Percentiles rank a stretch among this genome's conserved stretches.
These are phyloP conservation scores for Pseudachorutes palmiensis DNA, from an alignment of 1,140 invertebrate species.

Conservation along the genomic window DNA sequence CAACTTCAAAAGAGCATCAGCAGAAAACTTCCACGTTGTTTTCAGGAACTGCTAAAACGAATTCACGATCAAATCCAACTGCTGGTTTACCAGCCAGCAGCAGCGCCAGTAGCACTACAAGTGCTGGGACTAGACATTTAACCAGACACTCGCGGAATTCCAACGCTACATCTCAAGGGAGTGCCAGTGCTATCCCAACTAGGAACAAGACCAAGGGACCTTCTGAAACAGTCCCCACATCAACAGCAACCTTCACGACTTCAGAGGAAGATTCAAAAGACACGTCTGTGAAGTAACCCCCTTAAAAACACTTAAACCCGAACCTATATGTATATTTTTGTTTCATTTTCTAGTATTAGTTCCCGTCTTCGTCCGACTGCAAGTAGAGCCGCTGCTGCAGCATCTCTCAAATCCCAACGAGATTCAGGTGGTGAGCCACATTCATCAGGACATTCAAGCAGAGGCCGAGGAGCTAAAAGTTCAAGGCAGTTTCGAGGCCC, in stretches of 20 bases:
- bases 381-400: constrained; percentile 34
- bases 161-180: background rate
- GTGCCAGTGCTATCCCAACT: background rate
- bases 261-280: constrained; percentile 6
- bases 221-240: background rate
- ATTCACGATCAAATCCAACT: background rate
- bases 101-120: constrained; percentile 17
- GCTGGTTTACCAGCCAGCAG: constrained; percentile 10
- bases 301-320: no score
- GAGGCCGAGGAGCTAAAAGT: background rate
- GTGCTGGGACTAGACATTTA: constrained; percentile 13
- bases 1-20: background rate
- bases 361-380: constrained; percentile 32
- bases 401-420: constrained; percentile 19
- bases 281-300: no score
- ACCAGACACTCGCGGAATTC: background rate
- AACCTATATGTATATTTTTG: no score
- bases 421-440: background rate
- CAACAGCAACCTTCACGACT: constrained; percentile 3
- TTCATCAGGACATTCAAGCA: background rate
- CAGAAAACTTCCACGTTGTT: background rate
- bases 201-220: background rate
- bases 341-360: constrained; percentile 26
- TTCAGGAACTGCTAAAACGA: background rate
- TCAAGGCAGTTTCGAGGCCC: background rate